Percentiles rank a stretch among this genome's conserved stretches.
phyloP scores from a whole-genome alignment of 1,140 invertebrate genomes.

The Cydia splendana region DNA sequence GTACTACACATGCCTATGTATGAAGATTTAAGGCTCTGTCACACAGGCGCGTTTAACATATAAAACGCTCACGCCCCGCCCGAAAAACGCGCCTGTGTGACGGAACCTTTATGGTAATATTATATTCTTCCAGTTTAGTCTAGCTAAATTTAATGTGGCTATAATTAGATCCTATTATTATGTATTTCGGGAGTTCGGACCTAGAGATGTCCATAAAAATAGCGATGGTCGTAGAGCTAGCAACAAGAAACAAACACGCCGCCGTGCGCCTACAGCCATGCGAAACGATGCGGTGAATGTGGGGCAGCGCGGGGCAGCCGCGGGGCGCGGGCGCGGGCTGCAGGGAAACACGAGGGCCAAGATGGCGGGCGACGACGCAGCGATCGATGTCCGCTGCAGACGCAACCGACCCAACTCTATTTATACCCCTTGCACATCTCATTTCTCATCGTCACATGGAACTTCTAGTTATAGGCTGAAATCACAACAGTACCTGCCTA shows the following conservation, averaged over 20 bases:
- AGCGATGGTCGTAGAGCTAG: conserved; percentile 25
- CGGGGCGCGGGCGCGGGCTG: conserved; percentile 57
- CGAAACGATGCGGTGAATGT: conserved; percentile 72
- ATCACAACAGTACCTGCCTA: conserved; percentile 9
- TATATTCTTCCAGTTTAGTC: no score
- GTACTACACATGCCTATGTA: no score
- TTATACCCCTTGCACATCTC: conserved; percentile 69
- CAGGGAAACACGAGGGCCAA: conserved; percentile 74
- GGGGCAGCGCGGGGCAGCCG: conserved; percentile 68
- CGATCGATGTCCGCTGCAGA: conserved; percentile 78
- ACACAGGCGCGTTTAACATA: no score
- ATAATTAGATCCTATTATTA: conserved; percentile 15
- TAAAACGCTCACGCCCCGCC: no score
- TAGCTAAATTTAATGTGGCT: background rate
- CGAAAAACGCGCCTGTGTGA: no score
- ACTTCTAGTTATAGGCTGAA: conserved; percentile 32
- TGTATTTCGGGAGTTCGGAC: conserved; percentile 26
- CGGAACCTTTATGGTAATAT: no score
- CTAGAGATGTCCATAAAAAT: conserved; percentile 15
- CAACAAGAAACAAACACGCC: conserved; percentile 48
- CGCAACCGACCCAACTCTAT: conserved; percentile 74
- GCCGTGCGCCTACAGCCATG: conserved; percentile 52
- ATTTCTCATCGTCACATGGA: conserved; percentile 59
- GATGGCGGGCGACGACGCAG: conserved; percentile 74
- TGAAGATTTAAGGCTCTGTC: no score